Evolutionary conservation across 2,113 vertebrate species (phyloP).

Genomic region (Xenopus laevis): DNA sequence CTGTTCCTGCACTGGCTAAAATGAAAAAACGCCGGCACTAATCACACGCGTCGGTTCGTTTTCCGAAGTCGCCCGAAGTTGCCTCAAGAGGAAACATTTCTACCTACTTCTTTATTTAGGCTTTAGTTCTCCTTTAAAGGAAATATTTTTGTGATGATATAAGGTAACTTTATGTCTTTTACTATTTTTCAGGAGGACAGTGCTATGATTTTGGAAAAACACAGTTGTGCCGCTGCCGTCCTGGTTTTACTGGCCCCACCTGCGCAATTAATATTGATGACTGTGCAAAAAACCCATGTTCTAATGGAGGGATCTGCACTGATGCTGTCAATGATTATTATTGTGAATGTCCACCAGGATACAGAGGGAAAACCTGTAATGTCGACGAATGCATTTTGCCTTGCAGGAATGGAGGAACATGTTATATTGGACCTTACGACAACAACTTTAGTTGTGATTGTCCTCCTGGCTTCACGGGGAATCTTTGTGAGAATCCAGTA

Average conservation of each 20-base stretch:
- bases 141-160: too few relatives aligned
- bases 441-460: conserved; percentile 72
- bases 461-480: conserved; percentile 73
- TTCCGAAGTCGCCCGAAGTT: too few relatives aligned
- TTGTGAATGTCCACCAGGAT: conserved; percentile 81
- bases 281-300: conserved; percentile 69
- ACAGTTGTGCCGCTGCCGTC: conserved; percentile 68
- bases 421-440: conserved; percentile 61
- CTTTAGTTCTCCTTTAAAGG: too few relatives aligned
- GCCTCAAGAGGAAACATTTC: too few relatives aligned
- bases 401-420: conserved; percentile 86
- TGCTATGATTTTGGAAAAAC: conserved; percentile 75
- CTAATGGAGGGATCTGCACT: conserved; percentile 84
- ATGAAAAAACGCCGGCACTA: too few relatives aligned
- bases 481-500: conserved; percentile 70
- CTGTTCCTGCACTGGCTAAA: too few relatives aligned
- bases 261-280: conserved; percentile 68
- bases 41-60: too few relatives aligned
- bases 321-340: conserved; percentile 78
- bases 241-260: conserved; percentile 67
- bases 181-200: conserved; percentile 72
- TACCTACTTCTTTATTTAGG: too few relatives aligned
- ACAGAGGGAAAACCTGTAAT: conserved; percentile 82
- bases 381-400: conserved; percentile 75
- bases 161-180: neutral